A percentile compares a stretch with the other conserved stretches of the same genome.
phyloP scores from a whole-genome alignment of 2,888 invertebrate species.

The Andrena minutula region DNA sequence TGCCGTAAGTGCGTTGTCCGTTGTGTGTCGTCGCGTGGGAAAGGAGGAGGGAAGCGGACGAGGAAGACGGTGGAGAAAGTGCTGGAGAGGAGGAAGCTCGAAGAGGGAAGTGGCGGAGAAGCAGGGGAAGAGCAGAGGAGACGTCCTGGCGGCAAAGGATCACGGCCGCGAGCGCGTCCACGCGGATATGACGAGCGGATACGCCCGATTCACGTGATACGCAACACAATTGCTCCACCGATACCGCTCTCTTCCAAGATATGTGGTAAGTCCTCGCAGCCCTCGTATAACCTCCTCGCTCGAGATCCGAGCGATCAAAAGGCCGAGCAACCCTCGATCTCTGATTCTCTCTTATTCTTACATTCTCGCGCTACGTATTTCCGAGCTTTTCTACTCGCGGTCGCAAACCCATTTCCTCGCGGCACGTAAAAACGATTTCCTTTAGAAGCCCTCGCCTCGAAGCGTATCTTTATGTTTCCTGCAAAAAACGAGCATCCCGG shows the following conservation, averaged over 20 bases:
- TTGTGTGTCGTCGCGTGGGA: conserved; percentile 1
- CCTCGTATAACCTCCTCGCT: background rate
- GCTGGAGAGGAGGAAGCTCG: conserved; percentile 9
- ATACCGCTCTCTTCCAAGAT: conserved; percentile 54
- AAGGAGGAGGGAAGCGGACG: background rate
- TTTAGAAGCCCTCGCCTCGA: background rate
- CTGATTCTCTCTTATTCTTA: background rate
- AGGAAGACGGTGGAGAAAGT: conserved; percentile 19
- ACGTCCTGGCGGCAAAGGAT: conserved; percentile 46
- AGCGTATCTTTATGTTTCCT: background rate
- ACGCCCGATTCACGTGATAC: conserved; percentile 79
- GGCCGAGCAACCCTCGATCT: background rate
- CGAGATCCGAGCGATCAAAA: background rate
- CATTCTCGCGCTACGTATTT: background rate
- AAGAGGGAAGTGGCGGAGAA: conserved; percentile 11
- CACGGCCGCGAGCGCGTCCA: conserved; percentile 61
- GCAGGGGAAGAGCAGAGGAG: conserved; percentile 4
- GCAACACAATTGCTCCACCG: conserved; percentile 58
- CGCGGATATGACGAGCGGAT: conserved; percentile 79
- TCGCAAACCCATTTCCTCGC: background rate
- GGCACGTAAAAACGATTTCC: no score
- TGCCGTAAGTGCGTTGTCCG: conserved; percentile 7
- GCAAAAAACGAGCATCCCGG: conserved; percentile 3
- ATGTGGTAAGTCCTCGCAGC: conserved; percentile 66
- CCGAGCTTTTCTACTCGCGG: background rate